Evolutionary conservation across 2,797 vertebrate species (phyloP), one percentile per base, ranked within the genome.

Genomic region (Notolabrus celidotus): DNA sequence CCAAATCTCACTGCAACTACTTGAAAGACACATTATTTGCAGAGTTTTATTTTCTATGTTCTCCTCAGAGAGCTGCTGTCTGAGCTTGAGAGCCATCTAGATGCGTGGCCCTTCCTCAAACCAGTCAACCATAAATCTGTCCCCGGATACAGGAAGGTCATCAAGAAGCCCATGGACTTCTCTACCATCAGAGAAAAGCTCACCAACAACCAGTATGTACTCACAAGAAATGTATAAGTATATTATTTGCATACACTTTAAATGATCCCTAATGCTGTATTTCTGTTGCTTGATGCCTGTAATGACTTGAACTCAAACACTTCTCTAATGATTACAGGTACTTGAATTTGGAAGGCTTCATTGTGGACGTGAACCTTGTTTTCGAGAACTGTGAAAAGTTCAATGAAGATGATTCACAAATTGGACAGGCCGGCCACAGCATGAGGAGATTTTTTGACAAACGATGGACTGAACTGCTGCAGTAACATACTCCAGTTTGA

Each of bases 321-420:
- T 53, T 69, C 14, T 47, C 34, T 83, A 10, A 51, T 56, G 5
- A 2, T 94, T 87, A 77, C 73, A 99, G 97, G 88, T 99, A 99
- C 86, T 88, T 94, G 41, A 96, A 94, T 86, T 90, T 95, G 82
- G 97, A 97, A 92, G 94, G 95, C 6, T 99, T 99, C 91, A 95
- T 96, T 58, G 82, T 95, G 12, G 98, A 99, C 63, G 95, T 98
- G 88, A 98, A 97, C 92, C 93, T 97, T 88, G 96, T 99, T 87
- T 99, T 99, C 83, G 96, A 99, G 91, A 99, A 99, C 95, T 99
- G 98, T 92, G 96, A 98, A 95, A 97, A 94, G 74, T 99, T 98
- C 87, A 99, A 99, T 61, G 97, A 99, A 94, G 98, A 99, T 43
- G 95, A 99, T 85, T 99, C 98, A 25, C 96, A 97, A 82, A 97